Percentiles rank a stretch among this genome's conserved stretches.
Conservation (phyloP, 2,888 invertebrate genomes). For the Amiota mariae region DNA sequence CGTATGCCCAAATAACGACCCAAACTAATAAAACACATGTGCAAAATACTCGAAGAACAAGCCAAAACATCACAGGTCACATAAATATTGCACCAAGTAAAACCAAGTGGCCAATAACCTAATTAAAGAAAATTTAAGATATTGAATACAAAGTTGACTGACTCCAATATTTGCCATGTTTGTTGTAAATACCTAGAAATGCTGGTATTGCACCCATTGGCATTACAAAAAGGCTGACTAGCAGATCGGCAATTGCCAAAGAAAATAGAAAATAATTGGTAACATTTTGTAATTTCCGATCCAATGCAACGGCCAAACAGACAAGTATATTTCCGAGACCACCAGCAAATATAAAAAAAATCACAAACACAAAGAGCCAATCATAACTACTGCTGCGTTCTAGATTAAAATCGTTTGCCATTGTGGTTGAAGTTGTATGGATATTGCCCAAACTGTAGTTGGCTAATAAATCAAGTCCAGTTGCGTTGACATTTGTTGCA, state of each 20-base stretch:
- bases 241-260: slow-evolving; percentile 92
- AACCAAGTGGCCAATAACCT: slow-evolving; percentile 95
- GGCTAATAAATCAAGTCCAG: slow-evolving; percentile 23
- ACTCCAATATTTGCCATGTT: not conserved
- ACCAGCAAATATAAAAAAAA: slow-evolving; percentile 89
- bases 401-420: slow-evolving; percentile 32
- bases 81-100: slow-evolving; percentile 94
- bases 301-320: slow-evolving; percentile 92
- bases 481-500: slow-evolving; percentile 27
- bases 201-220: slow-evolving; percentile 95
- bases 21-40: slow-evolving; percentile 92
- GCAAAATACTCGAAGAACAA: slow-evolving; percentile 95
- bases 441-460: slow-evolving; percentile 29
- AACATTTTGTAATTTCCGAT: slow-evolving; percentile 92
- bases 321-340: slow-evolving; percentile 94
- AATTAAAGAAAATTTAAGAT: slow-evolving; percentile 47
- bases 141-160: too few relatives aligned
- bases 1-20: slow-evolving; percentile 91
- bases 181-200: slow-evolving; percentile 85
- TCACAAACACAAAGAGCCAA: slow-evolving; percentile 89
- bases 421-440: slow-evolving; percentile 22
- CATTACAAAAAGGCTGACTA: slow-evolving; percentile 96
- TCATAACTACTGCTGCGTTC: slow-evolving; percentile 75
- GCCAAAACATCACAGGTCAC: slow-evolving; percentile 96
- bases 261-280: slow-evolving; percentile 97